Evolutionary conservation across 1,140 invertebrate genomes (phyloP).

Genomic region (Yoshiicerus persimilis): DNA sequence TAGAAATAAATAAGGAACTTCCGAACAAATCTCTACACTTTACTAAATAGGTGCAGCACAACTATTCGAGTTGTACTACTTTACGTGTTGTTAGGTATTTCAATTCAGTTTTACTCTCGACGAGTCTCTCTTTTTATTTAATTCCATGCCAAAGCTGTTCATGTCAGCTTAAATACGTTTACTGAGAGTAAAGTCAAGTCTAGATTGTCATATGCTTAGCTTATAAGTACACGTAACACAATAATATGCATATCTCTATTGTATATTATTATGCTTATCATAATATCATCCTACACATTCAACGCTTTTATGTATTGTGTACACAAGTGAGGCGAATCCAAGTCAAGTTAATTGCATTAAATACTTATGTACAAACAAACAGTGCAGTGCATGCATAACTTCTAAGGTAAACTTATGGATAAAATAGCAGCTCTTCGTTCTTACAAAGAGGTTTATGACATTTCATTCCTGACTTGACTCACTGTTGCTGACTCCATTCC

Average conservation of each 20-base stretch:
- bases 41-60: neutral
- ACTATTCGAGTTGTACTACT: neutral
- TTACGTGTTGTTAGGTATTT: neutral
- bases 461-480: neutral
- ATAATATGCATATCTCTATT: neutral
- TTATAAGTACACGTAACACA: too few relatives aligned
- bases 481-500: neutral
- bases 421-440: neutral
- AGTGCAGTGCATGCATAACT: neutral
- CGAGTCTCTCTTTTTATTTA: neutral
- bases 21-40: neutral
- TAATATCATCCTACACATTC: neutral
- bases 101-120: neutral
- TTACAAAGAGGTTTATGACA: conserved; percentile 9
- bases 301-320: neutral
- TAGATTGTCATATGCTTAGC: too few relatives aligned
- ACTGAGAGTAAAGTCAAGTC: too few relatives aligned
- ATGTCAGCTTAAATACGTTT: too few relatives aligned
- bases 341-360: neutral
- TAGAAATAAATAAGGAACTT: conserved; percentile 21
- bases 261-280: neutral
- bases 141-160: too few relatives aligned
- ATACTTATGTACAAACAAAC: neutral
- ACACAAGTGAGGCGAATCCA: neutral
- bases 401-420: neutral